Evolutionary conservation across 1,140 invertebrate genomes (phyloP).

Genomic region (Drosophila kanapiae): DNA sequence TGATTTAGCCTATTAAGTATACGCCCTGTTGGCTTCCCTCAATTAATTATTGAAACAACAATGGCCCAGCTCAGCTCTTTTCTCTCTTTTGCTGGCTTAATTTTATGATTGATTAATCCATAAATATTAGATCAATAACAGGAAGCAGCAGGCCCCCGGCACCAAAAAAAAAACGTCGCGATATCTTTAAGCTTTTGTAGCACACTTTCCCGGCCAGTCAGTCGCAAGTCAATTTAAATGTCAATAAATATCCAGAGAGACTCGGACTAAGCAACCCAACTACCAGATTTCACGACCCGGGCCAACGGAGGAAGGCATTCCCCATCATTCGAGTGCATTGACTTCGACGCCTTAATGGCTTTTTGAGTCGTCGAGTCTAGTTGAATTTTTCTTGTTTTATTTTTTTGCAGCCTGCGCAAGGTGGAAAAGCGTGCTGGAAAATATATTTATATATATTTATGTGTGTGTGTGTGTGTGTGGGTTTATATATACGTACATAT

Average conservation of each 20-base stretch:
- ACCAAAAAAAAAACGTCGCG: neutral
- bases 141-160: neutral
- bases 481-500: neutral
- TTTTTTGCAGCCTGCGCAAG: conserved; percentile 24
- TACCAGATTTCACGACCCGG: too few relatives aligned
- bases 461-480: too few relatives aligned
- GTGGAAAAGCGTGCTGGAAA: conserved; percentile 10
- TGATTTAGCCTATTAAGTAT: conserved; percentile 36
- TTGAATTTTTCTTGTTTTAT: conserved; percentile 20
- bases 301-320: neutral
- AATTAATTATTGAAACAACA: conserved; percentile 34
- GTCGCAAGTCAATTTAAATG: conserved; percentile 60
- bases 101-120: conserved; percentile 42
- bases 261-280: neutral
- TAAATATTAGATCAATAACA: conserved; percentile 45
- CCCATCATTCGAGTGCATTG: conserved; percentile 55
- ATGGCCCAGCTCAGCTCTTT: neutral
- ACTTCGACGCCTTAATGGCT: conserved; percentile 64
- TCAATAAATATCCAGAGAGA: conserved; percentile 50
- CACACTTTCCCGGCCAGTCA: conserved; percentile 1
- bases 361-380: conserved; percentile 45
- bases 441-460: neutral
- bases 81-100: neutral
- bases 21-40: conserved; percentile 6
- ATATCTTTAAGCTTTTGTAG: conserved; percentile 12